phyloP scores from a whole-genome alignment of 2,797 vertebrate species.

The Sylvia borin region DNA sequence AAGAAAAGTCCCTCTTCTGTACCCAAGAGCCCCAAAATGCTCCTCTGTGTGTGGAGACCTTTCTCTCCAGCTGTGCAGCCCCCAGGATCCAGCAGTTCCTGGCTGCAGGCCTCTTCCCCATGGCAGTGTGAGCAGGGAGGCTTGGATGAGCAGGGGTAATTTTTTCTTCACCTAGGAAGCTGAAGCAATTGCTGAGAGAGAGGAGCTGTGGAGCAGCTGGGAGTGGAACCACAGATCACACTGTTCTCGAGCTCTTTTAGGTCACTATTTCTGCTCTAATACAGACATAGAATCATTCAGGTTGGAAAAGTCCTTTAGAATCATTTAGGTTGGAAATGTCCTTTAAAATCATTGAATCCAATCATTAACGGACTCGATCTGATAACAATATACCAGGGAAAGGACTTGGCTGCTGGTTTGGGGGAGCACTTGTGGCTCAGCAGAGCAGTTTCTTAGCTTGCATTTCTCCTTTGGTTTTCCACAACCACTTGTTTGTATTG shows the following conservation, averaged over 20 bases:
- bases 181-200: neutral
- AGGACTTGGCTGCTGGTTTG: fast-evolving
- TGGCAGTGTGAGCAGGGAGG: neutral
- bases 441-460: neutral
- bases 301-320: neutral
- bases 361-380: neutral
- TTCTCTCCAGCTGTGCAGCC: neutral
- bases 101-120: neutral
- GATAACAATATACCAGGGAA: neutral
- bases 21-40: neutral
- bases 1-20: neutral
- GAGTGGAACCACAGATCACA: neutral
- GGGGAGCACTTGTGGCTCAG: neutral
- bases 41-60: neutral
- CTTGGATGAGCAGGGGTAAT: fast-evolving
- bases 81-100: neutral
- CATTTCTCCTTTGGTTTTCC: neutral
- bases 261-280: neutral
- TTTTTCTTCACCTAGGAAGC: neutral
- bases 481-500: neutral
- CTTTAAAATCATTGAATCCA: neutral
- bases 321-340: neutral
- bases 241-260: fast-evolving
- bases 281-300: neutral
- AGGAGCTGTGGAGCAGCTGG: neutral